Percentiles rank a stretch among this genome's conserved stretches.
Conservation (phyloP, 1,140 invertebrate species). For the Physella acuta region DNA sequence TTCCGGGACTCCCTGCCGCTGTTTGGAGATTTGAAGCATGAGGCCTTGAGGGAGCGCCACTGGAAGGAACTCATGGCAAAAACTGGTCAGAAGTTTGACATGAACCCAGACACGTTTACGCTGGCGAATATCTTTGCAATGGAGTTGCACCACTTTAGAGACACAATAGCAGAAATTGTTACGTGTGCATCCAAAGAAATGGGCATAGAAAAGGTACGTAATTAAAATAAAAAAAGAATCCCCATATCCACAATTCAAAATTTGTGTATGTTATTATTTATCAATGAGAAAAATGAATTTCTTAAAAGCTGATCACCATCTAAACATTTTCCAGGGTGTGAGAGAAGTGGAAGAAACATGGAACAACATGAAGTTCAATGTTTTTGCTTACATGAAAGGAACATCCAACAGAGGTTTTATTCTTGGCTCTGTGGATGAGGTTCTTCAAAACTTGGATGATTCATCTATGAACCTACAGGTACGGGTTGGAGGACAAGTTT, state of each 20-base stretch:
- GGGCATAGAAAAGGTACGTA: conserved; percentile 73
- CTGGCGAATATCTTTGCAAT: conserved; percentile 88
- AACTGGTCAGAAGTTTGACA: conserved; percentile 81
- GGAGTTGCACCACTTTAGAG: conserved; percentile 82
- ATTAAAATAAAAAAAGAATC: background rate
- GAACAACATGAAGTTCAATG: conserved; percentile 73
- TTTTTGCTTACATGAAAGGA: conserved; percentile 65
- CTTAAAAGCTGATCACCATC: background rate
- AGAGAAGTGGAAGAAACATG: conserved; percentile 74
- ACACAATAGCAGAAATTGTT: conserved; percentile 79
- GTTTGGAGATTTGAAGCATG: conserved; percentile 87
- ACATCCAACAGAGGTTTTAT: conserved; percentile 70
- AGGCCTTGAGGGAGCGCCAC: conserved; percentile 81
- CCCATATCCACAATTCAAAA: no score
- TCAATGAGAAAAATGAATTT: no score
- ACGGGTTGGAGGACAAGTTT: background rate
- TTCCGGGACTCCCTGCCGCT: conserved; percentile 84
- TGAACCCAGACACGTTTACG: conserved; percentile 82
- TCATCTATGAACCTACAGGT: conserved; percentile 78
- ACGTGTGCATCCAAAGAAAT: conserved; percentile 85
- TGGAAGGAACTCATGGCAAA: conserved; percentile 86
- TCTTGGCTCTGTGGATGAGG: conserved; percentile 79
- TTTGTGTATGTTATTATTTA: conserved; percentile 9
- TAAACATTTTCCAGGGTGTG: conserved; percentile 64
- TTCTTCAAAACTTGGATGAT: conserved; percentile 80